phyloP scores from a whole-genome alignment of 2,113 vertebrate genomes.

The Melanotaenia duboulayi region DNA sequence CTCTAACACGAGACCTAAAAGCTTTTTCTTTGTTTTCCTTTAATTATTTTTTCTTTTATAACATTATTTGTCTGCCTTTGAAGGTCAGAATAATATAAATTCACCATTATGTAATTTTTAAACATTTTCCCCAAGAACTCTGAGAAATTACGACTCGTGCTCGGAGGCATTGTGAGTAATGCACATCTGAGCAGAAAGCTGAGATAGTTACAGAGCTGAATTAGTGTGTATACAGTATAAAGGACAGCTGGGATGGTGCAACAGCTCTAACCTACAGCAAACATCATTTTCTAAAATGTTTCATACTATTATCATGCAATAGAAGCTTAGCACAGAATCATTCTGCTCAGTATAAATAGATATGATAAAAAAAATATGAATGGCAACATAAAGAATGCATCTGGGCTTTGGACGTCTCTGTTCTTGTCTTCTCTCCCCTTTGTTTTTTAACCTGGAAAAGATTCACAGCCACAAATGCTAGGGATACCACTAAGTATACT shows the following conservation, averaged over 20 bases:
- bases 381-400: too few relatives aligned
- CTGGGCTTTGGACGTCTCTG: too few relatives aligned
- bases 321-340: background rate
- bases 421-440: too few relatives aligned
- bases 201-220: background rate
- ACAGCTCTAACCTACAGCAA: background rate
- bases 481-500: too few relatives aligned
- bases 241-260: background rate
- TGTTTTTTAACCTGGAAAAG: too few relatives aligned
- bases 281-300: background rate
- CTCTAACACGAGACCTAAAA: background rate
- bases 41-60: background rate
- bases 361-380: too few relatives aligned
- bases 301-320: background rate
- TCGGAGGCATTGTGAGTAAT: background rate
- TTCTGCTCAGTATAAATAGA: background rate
- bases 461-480: too few relatives aligned
- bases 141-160: background rate
- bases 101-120: too few relatives aligned
- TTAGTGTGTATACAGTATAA: too few relatives aligned
- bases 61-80: too few relatives aligned
- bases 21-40: background rate
- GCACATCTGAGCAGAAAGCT: background rate
- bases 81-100: too few relatives aligned
- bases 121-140: too few relatives aligned